phyloP scores from a whole-genome alignment of 2,113 vertebrate genomes.

The Lasiurus borealis region DNA sequence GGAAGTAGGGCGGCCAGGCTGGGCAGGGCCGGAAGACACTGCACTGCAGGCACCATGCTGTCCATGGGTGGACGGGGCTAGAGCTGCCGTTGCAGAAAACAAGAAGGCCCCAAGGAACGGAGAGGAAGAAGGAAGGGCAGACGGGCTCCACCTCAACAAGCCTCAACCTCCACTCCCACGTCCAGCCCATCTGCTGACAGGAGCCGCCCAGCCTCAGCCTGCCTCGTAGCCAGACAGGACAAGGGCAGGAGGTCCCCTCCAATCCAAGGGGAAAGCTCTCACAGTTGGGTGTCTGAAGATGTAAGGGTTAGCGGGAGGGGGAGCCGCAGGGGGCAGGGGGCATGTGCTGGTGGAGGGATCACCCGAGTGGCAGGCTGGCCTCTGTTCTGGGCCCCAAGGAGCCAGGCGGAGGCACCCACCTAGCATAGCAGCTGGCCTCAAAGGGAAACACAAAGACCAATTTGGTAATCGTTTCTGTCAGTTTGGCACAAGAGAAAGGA shows the following conservation, averaged over 20 bases:
- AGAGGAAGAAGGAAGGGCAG: not conserved
- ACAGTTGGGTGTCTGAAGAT: not conserved
- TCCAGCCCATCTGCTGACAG: not conserved
- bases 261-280: not conserved
- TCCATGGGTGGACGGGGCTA: not conserved
- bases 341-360: conserved; percentile 45
- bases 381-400: conserved; percentile 34
- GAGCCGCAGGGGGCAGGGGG: not conserved
- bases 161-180: not conserved
- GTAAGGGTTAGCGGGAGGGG: not conserved
- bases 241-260: not conserved
- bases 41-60: not conserved
- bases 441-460: conserved; percentile 70
- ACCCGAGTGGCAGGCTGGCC: conserved; percentile 10
- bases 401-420: conserved; percentile 26
- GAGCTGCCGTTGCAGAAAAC: not conserved
- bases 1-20: not conserved
- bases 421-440: conserved; percentile 70
- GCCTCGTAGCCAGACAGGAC: not conserved
- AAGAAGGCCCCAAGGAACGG: not conserved
- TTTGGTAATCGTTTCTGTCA: conserved; percentile 76
- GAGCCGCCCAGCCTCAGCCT: not conserved
- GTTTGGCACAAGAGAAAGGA: conserved; percentile 86
- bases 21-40: conserved; percentile 21
- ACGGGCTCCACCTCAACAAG: not conserved